Evolutionary conservation across 2,888 invertebrate genomes (phyloP).

Genomic region (Flexamia atlantica): DNA sequence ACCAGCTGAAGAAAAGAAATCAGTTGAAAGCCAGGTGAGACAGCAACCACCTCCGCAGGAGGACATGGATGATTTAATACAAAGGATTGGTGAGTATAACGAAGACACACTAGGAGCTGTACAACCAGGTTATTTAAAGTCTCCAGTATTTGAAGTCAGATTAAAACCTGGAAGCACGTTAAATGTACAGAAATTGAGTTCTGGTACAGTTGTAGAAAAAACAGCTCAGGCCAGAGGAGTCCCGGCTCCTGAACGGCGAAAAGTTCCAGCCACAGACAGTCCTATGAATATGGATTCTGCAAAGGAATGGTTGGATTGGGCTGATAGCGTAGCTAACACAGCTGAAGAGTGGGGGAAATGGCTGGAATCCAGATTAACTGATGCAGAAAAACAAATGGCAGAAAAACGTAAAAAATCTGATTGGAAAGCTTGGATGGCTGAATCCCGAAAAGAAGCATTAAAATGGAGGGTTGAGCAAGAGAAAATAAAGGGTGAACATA

Average conservation of each 20-base stretch:
- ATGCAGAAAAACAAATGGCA: conserved; percentile 13
- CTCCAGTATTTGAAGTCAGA: not conserved
- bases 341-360: conserved; percentile 65
- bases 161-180: conserved; percentile 32
- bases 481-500: conserved; percentile 44
- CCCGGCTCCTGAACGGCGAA: not conserved
- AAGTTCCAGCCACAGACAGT: conserved; percentile 36
- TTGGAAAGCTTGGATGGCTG: conserved; percentile 27
- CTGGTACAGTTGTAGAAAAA: conserved; percentile 19
- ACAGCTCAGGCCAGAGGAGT: conserved; percentile 40
- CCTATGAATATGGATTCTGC: conserved; percentile 20
- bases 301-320: conserved; percentile 66
- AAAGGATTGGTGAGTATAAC: not conserved
- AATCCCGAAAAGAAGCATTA: conserved; percentile 5
- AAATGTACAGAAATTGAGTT: conserved; percentile 30
- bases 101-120: not conserved
- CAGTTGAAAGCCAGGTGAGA: not conserved
- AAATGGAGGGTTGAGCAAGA: conserved; percentile 47
- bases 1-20: conserved; percentile 3
- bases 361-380: conserved; percentile 62
- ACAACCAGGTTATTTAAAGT: not conserved
- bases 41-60: not conserved
- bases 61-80: too few species aligned
- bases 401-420: conserved; percentile 8
- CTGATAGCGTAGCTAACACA: conserved; percentile 55